phyloP scores from a whole-genome alignment of 23 tunicate species.

The Halocynthia aurantium region DNA sequence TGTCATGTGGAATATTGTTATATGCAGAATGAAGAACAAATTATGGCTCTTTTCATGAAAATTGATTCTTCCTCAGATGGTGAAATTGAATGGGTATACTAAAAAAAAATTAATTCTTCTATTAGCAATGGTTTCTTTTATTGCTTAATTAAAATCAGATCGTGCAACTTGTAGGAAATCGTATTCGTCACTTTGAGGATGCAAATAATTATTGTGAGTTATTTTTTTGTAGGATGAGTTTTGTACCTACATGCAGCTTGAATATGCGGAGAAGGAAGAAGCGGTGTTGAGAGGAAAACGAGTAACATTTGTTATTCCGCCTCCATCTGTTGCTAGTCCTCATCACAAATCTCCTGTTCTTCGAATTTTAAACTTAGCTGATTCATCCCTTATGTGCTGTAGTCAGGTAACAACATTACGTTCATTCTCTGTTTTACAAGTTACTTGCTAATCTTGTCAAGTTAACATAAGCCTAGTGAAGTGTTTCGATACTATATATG shows the following conservation, averaged over 20 bases:
- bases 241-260: constrained; percentile 98
- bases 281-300: constrained; percentile 48
- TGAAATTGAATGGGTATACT: constrained; percentile 78
- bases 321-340: constrained; percentile 43
- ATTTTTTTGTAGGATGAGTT: constrained; percentile 54
- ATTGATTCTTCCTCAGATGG: constrained; percentile 98
- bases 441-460: too few species aligned
- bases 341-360: constrained; percentile 73
- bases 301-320: constrained; percentile 61
- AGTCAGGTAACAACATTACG: neutral
- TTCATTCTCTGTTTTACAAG: too few species aligned
- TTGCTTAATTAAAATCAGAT: neutral
- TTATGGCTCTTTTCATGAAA: constrained; percentile 88
- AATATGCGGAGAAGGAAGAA: constrained; percentile 96
- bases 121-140: neutral
- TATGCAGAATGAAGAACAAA: constrained; percentile 77
- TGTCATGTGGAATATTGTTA: too few species aligned
- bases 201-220: neutral
- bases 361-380: constrained; percentile 40
- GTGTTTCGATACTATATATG: too few species aligned
- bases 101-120: neutral
- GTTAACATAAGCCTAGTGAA: too few species aligned
- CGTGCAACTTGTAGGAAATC: neutral
- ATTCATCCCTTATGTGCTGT: constrained; percentile 40
- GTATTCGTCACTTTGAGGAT: neutral